Conservation (phyloP, 2,888 invertebrate species). For the Gandaritis pyraliata region DNA sequence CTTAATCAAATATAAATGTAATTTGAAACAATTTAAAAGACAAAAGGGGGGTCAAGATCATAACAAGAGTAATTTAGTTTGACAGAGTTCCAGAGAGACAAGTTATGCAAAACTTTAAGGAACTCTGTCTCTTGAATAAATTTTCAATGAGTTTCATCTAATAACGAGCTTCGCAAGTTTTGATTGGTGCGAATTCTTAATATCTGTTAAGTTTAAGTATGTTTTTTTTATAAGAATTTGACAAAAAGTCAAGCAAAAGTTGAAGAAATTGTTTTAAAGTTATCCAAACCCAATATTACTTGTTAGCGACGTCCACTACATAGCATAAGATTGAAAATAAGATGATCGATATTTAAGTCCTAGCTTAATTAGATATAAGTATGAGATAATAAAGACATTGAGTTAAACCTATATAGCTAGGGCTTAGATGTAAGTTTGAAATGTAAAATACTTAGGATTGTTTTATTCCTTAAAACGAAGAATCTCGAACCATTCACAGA, state of each 20-base stretch:
- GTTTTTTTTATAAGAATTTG: neutral
- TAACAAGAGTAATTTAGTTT: slow-evolving; percentile 72
- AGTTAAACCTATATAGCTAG: no score
- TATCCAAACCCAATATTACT: no score
- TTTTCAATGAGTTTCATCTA: slow-evolving; percentile 70
- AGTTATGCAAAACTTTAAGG: slow-evolving; percentile 68
- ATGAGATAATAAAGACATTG: no score
- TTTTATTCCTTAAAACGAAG: no score
- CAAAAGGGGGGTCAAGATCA: slow-evolving; percentile 45
- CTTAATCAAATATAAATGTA: neutral
- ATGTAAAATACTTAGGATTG: no score
- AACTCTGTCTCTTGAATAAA: slow-evolving; percentile 76
- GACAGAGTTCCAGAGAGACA: slow-evolving; percentile 67
- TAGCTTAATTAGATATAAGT: no score
- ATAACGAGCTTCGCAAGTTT: slow-evolving; percentile 73
- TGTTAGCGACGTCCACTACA: no score
- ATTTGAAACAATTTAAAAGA: slow-evolving; percentile 17
- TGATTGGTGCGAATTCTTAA: slow-evolving; percentile 69
- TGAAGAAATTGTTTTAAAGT: no score
- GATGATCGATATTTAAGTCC: no score
- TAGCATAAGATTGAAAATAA: no score
- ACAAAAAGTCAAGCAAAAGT: neutral
- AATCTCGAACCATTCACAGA: no score
- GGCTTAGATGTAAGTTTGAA: no score
- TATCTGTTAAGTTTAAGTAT: slow-evolving; percentile 13